Evolutionary conservation across 2,888 invertebrate species (phyloP), one percentile per base, ranked within the genome.

Genomic region (Spatulosminthurus flaviceps): DNA sequence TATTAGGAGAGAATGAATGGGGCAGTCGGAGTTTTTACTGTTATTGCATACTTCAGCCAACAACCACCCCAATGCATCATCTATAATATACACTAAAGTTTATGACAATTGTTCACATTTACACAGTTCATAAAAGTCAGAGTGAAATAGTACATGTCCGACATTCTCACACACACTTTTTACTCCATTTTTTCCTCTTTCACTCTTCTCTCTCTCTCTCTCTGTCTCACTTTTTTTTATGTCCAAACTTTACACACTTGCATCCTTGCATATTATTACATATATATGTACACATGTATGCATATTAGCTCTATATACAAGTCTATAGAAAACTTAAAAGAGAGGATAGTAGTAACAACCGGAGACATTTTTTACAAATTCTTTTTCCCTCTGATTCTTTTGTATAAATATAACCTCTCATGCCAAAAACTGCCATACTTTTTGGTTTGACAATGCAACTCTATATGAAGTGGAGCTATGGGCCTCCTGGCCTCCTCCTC

Each of bases 201-300:
- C 73, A 43, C 73, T 26, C 67, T n/a, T n/a, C n/a, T 5, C 67
- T 67, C 22, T 67, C 67, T 21, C 43, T 43, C 43, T 4, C 24
- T 13, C 22, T 21, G 22, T 9, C 60, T 43, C 43, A 43, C 43
- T 9, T 16, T 4, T 60, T 21, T 60, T 60, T 60, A 19, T 60
- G 16, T 60, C 19, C 22, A 60, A 21, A 60, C 60, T 19, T 21
- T 60, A 19, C 60, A 22, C 51, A 22, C 22, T 43, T 43, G 11
- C 51, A 73, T 71, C 34, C 22, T 71, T 71, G 22, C 72, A 71
- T 71, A 71, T 71, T 22, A 21, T 71, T 71, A 11, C n/a, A n/a
- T n/a, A n/a, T n/a, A n/a, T n/a, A n/a, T n/a, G n/a, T n/a, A n/a
- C n/a, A n/a, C n/a, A n/a, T n/a, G n/a, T n/a, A n/a, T n/a, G n/a